These are phyloP conservation scores for Fragum fragum DNA, from an alignment of 2,888 invertebrate species.

Conservation along the genomic window DNA sequence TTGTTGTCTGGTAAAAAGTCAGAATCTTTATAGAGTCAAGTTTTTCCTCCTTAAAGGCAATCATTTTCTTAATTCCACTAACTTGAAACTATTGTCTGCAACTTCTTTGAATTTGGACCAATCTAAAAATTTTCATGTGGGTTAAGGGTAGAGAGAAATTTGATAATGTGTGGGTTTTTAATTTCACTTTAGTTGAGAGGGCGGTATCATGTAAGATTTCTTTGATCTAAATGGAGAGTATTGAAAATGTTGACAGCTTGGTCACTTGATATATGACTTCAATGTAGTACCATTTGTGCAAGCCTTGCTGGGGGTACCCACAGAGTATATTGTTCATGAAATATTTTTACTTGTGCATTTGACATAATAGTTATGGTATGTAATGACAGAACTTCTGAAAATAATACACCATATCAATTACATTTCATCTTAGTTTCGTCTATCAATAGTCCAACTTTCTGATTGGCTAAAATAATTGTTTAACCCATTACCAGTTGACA, in stretches of 20 bases:
- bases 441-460: too few species aligned
- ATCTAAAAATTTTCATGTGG: not conserved
- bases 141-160: constrained; percentile 60
- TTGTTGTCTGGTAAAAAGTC: too few species aligned
- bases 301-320: constrained; percentile 13
- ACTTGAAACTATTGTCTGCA: too few species aligned
- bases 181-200: constrained; percentile 36
- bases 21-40: not conserved
- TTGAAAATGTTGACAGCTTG: constrained; percentile 23
- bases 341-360: not conserved
- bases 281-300: not conserved
- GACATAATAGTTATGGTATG: not conserved
- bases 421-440: too few species aligned
- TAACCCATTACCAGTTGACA: too few species aligned
- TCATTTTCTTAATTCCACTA: too few species aligned
- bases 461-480: too few species aligned
- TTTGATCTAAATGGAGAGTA: constrained; percentile 49
- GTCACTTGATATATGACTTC: not conserved
- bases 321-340: not conserved
- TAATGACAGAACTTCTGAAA: not conserved
- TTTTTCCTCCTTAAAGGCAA: too few species aligned
- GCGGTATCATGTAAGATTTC: constrained; percentile 29
- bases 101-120: too few species aligned
- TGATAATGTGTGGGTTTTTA: constrained; percentile 51
- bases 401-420: too few species aligned